Evolutionary conservation across 2,888 invertebrate genomes (phyloP).

Genomic region (Acronicta leporina): DNA sequence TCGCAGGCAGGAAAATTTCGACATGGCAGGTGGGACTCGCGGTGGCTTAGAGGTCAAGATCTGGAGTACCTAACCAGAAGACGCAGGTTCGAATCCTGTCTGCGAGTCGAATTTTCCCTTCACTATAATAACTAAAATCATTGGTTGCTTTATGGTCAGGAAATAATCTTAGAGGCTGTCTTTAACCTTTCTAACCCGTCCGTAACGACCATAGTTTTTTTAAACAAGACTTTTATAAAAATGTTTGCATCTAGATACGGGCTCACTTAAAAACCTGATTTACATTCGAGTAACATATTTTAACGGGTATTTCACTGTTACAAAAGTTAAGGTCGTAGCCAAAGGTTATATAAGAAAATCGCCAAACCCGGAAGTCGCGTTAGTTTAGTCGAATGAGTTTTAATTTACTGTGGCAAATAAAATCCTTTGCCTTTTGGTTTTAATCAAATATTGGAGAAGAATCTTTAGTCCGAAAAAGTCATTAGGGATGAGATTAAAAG

Average conservation of each 20-base stretch:
- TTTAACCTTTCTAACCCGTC: slow-evolving; percentile 2
- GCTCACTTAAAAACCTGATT: slow-evolving; percentile 28
- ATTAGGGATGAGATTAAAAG: not conserved
- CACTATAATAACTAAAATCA: too few species aligned
- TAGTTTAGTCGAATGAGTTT: slow-evolving; percentile 9
- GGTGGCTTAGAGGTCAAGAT: too few species aligned
- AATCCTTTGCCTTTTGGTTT: not conserved
- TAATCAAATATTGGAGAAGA: too few species aligned
- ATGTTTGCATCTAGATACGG: slow-evolving; percentile 24
- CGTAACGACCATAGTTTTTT: slow-evolving; percentile 7
- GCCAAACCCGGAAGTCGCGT: slow-evolving; percentile 5
- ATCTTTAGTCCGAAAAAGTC: not conserved
- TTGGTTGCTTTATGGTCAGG: slow-evolving; percentile 1
- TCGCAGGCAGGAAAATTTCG: too few species aligned
- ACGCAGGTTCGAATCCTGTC: too few species aligned
- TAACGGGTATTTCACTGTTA: slow-evolving; percentile 41
- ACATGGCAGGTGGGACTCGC: too few species aligned
- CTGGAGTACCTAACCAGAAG: too few species aligned
- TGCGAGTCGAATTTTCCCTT: too few species aligned
- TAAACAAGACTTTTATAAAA: slow-evolving; percentile 8
- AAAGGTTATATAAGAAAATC: not conserved
- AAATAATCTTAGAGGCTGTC: not conserved
- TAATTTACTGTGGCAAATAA: slow-evolving; percentile 3
- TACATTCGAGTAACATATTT: slow-evolving; percentile 5
- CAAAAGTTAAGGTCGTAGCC: slow-evolving; percentile 37